phyloP scores from a whole-genome alignment of 2,888 invertebrate species.

The Lacanobia oleracea region DNA sequence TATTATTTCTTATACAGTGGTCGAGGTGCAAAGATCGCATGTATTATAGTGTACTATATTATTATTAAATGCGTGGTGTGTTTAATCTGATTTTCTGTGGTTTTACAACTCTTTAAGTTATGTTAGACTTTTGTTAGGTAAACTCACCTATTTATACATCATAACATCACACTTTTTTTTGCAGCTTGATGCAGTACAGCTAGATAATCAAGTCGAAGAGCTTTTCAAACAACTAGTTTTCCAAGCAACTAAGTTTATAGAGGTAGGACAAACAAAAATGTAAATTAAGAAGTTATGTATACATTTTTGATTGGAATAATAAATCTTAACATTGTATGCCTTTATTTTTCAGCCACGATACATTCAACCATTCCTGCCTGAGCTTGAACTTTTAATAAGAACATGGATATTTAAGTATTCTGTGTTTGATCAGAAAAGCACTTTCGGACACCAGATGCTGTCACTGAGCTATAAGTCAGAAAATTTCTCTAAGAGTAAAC shows the following conservation, averaged over 20 bases:
- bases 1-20: background rate
- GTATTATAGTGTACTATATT: background rate
- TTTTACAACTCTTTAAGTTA: background rate
- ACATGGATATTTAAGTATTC: slow-evolving; percentile 94
- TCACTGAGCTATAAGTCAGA: slow-evolving; percentile 93
- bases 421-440: slow-evolving; percentile 91
- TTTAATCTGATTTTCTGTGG: background rate
- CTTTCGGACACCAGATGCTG: slow-evolving; percentile 96
- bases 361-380: slow-evolving; percentile 92
- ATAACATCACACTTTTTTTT: slow-evolving; percentile 15
- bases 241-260: slow-evolving; percentile 92
- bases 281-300: background rate
- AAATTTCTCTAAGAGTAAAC: slow-evolving; percentile 90
- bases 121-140: background rate
- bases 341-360: slow-evolving; percentile 91
- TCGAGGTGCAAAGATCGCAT: slow-evolving; percentile 6
- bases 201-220: slow-evolving; percentile 95
- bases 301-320: background rate
- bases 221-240: slow-evolving; percentile 92
- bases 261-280: slow-evolving; percentile 83
- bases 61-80: background rate
- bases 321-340: background rate
- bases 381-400: slow-evolving; percentile 93
- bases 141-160: background rate
- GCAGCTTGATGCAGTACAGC: slow-evolving; percentile 94